These are phyloP conservation scores for Alouatta palliata DNA, from an alignment of 2,113 vertebrate genomes.

Conservation along the genomic window DNA sequence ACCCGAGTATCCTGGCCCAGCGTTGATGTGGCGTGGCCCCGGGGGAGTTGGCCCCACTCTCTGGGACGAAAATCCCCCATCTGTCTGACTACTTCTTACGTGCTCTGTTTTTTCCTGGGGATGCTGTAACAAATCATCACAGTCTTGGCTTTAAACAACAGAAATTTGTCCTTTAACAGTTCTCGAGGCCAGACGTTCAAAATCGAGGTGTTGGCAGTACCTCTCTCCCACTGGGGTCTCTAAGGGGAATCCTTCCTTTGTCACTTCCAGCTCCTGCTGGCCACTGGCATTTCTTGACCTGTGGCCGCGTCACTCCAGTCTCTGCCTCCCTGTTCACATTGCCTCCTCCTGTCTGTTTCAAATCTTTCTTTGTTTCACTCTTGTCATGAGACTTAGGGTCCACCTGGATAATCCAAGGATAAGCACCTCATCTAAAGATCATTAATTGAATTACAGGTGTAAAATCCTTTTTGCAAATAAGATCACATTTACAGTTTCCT, in stretches of 20 bases:
- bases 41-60: neutral
- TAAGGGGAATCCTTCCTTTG: neutral
- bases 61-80: neutral
- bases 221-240: neutral
- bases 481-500: neutral
- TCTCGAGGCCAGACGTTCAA: neutral
- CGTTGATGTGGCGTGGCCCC: neutral
- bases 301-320: neutral
- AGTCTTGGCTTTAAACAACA: neutral
- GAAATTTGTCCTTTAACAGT: neutral
- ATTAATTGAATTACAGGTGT: neutral
- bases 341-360: neutral
- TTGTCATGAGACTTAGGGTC: neutral
- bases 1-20: neutral
- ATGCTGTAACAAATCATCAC: neutral
- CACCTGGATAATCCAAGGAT: neutral
- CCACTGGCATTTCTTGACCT: neutral
- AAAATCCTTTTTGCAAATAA: conserved; percentile 16
- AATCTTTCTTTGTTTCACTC: neutral
- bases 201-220: neutral
- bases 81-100: neutral
- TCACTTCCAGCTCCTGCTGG: neutral
- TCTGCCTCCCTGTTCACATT: neutral
- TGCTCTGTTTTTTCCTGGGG: neutral
- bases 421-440: neutral